Percentiles rank a stretch among this genome's conserved stretches.
phyloP scores from a whole-genome alignment of 2,113 vertebrate genomes.

The Elaphurus davidianus region DNA sequence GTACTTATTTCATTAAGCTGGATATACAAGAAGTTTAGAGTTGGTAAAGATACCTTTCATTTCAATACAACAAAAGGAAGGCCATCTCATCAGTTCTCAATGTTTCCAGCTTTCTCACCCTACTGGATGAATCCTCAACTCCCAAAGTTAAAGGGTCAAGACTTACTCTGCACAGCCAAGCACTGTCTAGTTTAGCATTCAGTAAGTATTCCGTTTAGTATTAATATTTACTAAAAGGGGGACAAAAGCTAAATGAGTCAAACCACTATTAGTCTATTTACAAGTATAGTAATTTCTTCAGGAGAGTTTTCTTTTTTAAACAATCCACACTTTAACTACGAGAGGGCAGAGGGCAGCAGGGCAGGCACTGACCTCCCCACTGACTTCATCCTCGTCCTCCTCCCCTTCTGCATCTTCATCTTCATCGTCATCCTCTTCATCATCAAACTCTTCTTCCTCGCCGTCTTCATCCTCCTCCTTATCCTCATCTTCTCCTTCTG shows the following conservation, averaged over 20 bases:
- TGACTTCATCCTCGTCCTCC: constrained; percentile 92
- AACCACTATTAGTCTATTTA: neutral
- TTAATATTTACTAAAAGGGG: neutral
- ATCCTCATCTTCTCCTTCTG: constrained; percentile 87
- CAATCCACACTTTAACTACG: neutral
- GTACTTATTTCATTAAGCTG: neutral
- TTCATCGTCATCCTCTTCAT: constrained; percentile 87
- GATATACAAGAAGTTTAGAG: neutral
- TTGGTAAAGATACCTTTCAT: neutral
- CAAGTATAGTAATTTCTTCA: neutral
- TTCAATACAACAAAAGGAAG: neutral
- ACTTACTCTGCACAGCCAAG: neutral
- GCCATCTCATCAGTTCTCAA: neutral
- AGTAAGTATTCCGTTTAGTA: neutral
- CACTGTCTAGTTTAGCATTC: neutral
- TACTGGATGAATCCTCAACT: neutral
- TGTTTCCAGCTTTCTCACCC: neutral
- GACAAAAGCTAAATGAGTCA: neutral
- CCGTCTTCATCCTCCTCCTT: constrained; percentile 90
- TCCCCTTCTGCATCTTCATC: constrained; percentile 88
- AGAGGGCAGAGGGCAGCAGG: neutral
- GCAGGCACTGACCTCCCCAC: constrained; percentile 83
- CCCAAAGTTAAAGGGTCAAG: neutral
- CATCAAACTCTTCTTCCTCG: constrained; percentile 89
- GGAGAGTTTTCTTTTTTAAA: neutral